Evolutionary conservation across 2,888 invertebrate genomes (phyloP).

Genomic region (Coleophora deauratella): DNA sequence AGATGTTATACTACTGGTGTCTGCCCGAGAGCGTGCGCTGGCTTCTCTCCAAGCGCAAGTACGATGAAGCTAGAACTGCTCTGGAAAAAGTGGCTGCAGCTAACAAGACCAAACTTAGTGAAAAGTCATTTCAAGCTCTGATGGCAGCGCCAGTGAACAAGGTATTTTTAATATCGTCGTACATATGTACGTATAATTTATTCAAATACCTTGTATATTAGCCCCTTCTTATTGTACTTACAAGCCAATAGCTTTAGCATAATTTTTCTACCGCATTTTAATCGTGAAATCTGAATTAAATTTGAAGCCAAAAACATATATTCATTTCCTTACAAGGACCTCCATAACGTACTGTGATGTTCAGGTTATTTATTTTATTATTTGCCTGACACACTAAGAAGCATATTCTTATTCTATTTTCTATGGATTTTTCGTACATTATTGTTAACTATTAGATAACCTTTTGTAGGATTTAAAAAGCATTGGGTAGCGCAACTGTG

Average conservation of each 20-base stretch:
- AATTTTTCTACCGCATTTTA: background rate
- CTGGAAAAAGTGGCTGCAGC: constrained; percentile 68
- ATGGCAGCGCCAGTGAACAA: background rate
- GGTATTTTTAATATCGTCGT: background rate
- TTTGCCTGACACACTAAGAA: too few species aligned
- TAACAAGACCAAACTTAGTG: constrained; percentile 13
- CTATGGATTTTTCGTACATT: too few species aligned
- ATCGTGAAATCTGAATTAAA: background rate
- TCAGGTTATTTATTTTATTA: too few species aligned
- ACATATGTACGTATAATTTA: too few species aligned
- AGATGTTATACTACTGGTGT: constrained; percentile 76
- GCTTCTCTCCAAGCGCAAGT: constrained; percentile 76
- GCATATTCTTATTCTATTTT: too few species aligned
- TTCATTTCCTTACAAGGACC: too few species aligned
- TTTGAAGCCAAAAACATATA: too few species aligned
- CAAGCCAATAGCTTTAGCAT: background rate
- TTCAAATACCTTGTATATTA: too few species aligned
- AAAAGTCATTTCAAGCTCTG: constrained; percentile 16
- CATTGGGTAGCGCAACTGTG: too few species aligned
- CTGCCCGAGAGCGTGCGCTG: constrained; percentile 80
- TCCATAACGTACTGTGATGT: too few species aligned
- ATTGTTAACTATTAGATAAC: too few species aligned
- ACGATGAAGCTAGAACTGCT: constrained; percentile 71
- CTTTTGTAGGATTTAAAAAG: too few species aligned
- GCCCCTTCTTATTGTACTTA: background rate